Conservation (phyloP, 30 jellyfish, hydroid and myxozoan species). For the Hydra vulgaris region DNA sequence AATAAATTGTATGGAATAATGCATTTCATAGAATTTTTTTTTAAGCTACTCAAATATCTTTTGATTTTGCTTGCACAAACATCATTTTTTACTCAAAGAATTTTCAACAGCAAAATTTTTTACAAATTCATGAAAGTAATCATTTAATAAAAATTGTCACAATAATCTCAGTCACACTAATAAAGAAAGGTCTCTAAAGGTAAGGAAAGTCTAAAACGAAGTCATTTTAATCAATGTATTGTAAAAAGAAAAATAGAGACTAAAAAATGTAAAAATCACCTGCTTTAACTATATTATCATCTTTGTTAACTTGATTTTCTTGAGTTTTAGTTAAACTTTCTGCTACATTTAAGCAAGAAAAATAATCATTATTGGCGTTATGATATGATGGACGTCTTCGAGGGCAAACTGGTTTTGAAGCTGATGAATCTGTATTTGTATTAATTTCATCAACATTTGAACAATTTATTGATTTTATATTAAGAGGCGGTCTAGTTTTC, state of each 20-base stretch:
- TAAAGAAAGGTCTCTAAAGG: no score
- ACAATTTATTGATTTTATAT: conserved; percentile 6
- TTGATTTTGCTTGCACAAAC: no score
- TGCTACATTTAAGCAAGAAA: conserved; percentile 15
- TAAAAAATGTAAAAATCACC: background rate
- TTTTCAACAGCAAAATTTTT: no score
- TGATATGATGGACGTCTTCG: conserved; percentile 81
- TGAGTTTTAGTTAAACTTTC: conserved; percentile 18
- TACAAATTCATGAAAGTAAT: no score
- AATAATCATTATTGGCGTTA: conserved; percentile 30
- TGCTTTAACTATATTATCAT: conserved; percentile 9
- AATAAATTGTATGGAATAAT: no score
- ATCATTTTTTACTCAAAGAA: no score
- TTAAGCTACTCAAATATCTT: no score
- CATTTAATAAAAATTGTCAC: no score
- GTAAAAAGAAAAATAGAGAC: background rate
- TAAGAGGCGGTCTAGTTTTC: conserved; percentile 6
- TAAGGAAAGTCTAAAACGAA: no score
- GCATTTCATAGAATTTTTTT: no score
- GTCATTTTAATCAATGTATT: background rate
- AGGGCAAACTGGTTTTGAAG: conserved; percentile 40
- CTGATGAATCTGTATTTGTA: background rate
- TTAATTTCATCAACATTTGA: conserved; percentile 4
- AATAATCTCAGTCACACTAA: no score
- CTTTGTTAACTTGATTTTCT: conserved; percentile 22